Conservation (phyloP, 2,888 invertebrate species). For the Graphium colonna region DNA sequence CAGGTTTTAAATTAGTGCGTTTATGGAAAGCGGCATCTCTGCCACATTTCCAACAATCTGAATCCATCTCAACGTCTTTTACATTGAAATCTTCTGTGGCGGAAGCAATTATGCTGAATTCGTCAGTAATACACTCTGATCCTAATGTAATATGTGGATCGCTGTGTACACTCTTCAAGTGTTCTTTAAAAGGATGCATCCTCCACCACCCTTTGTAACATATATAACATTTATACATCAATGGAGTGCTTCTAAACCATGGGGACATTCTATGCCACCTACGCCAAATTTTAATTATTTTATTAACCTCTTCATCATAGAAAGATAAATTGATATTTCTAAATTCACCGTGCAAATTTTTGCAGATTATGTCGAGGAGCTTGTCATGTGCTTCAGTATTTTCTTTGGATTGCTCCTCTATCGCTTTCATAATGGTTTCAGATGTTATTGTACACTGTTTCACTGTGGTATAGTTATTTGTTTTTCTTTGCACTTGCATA, state of each 20-base stretch:
- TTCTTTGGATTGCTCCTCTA: neutral
- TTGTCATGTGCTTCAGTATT: neutral
- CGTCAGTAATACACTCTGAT: neutral
- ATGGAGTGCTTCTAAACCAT: neutral
- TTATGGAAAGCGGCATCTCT: neutral
- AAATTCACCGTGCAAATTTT: neutral
- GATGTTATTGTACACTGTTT: neutral
- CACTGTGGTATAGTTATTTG: neutral
- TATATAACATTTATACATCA: constrained; percentile 16
- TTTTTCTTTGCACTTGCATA: neutral
- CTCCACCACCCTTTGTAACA: constrained; percentile 17
- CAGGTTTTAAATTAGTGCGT: neutral
- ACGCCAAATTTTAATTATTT: neutral
- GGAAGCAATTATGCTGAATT: neutral
- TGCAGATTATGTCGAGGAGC: neutral
- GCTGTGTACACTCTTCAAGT: constrained; percentile 4
- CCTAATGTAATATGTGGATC: neutral
- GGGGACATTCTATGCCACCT: neutral
- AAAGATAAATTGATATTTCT: neutral
- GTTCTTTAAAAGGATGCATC: constrained; percentile 10
- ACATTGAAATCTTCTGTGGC: neutral
- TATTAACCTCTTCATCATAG: neutral
- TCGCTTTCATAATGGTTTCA: neutral
- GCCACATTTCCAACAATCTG: constrained; percentile 5
- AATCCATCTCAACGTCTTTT: neutral